Evolutionary conservation across 1,140 invertebrate genomes (phyloP).

Genomic region (Lucilia sericata): DNA sequence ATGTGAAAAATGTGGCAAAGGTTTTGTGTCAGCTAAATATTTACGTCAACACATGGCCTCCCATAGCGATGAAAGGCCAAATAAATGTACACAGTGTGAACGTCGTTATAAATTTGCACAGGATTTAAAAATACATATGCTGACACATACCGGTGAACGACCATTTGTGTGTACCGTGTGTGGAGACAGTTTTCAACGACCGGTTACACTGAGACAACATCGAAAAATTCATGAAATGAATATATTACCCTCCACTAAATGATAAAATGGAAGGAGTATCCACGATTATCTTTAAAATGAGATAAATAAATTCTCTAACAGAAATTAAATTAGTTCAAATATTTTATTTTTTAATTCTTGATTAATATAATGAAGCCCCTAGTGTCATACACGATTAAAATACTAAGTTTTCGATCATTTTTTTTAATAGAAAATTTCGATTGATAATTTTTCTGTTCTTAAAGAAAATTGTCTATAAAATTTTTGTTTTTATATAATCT

Average conservation of each 20-base stretch:
- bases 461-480: too few relatives aligned
- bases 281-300: too few relatives aligned
- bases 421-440: too few relatives aligned
- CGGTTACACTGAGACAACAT: constrained; percentile 30
- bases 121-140: constrained; percentile 7
- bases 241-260: background rate
- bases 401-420: too few relatives aligned
- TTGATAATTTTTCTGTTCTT: too few relatives aligned
- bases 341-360: too few relatives aligned
- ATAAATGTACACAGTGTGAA: constrained; percentile 32
- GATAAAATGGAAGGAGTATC: too few relatives aligned
- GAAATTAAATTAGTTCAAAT: too few relatives aligned
- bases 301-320: too few relatives aligned
- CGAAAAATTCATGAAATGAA: constrained; percentile 35
- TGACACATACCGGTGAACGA: constrained; percentile 28
- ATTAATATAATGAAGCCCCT: too few relatives aligned
- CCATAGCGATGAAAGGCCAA: constrained; percentile 39
- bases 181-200: constrained; percentile 43
- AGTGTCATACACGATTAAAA: too few relatives aligned
- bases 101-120: background rate
- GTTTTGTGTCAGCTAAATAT: background rate
- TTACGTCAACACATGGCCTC: constrained; percentile 30
- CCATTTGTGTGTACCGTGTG: constrained; percentile 44
- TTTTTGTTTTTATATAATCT: too few relatives aligned
- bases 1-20: constrained; percentile 30